phyloP scores from a whole-genome alignment of 2,888 invertebrate genomes.

The Watsonalla cultraria region DNA sequence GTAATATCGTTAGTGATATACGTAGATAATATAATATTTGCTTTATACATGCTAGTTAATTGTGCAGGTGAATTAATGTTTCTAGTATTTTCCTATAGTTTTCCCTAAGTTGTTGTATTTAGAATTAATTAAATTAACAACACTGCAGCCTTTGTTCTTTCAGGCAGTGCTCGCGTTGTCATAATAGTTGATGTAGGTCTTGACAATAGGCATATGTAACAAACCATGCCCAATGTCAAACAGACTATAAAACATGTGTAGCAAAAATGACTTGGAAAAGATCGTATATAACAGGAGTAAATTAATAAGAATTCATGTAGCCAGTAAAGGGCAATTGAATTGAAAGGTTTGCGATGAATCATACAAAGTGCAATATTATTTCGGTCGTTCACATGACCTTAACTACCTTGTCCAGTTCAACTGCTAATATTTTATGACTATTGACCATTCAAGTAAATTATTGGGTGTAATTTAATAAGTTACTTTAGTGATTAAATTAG shows the following conservation, averaged over 20 bases:
- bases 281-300: constrained; percentile 2
- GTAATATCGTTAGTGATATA: not conserved
- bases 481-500: too few species aligned
- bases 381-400: constrained; percentile 41
- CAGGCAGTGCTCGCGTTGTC: too few species aligned
- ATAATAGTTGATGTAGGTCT: too few species aligned
- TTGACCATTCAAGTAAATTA: too few species aligned
- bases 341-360: constrained; percentile 26
- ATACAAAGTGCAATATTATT: constrained; percentile 20
- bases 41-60: not conserved
- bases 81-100: not conserved
- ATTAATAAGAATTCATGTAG: too few species aligned
- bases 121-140: too few species aligned
- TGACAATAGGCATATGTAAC: too few species aligned
- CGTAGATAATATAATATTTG: not conserved
- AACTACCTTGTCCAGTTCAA: constrained; percentile 16
- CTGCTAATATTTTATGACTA: too few species aligned
- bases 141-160: too few species aligned
- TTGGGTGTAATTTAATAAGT: too few species aligned
- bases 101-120: too few species aligned
- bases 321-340: constrained; percentile 10
- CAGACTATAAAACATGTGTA: not conserved
- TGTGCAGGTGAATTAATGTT: not conserved
- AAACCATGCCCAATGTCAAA: not conserved
- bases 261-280: not conserved